A percentile compares a stretch with the other conserved stretches of the same genome.
Evolutionary conservation across 2,888 invertebrate genomes (phyloP).

Genomic region (Cepaea hortensis): DNA sequence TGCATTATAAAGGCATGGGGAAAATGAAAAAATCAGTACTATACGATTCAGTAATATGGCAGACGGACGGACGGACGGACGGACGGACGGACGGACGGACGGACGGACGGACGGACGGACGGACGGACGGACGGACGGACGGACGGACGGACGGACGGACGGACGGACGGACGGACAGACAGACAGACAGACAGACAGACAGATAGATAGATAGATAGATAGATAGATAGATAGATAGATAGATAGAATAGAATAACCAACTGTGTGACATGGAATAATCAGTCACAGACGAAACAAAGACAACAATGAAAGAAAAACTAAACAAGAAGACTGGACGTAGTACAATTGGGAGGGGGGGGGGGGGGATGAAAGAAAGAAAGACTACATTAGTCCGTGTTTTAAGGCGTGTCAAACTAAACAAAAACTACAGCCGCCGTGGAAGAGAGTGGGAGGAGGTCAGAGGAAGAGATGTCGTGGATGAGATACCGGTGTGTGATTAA

Average conservation of each 20-base stretch:
- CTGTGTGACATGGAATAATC: background rate
- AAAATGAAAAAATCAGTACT: too few species aligned
- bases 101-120: too few species aligned
- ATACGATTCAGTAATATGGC: too few species aligned
- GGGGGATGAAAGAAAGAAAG: background rate
- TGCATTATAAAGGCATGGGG: too few species aligned
- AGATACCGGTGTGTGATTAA: background rate
- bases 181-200: background rate
- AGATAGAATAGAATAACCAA: background rate
- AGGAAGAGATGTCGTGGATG: background rate
- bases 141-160: background rate
- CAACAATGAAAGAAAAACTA: background rate
- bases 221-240: background rate
- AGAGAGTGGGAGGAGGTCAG: background rate
- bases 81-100: too few species aligned
- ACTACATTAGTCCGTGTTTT: too few species aligned
- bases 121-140: background rate
- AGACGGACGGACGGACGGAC: background rate
- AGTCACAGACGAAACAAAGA: background rate
- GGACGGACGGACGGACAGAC: background rate
- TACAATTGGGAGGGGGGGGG: background rate
- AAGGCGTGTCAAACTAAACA: too few species aligned
- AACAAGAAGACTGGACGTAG: too few species aligned
- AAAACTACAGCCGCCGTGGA: background rate
- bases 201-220: constrained; percentile 3